Conservation (phyloP, 2,888 invertebrate genomes). For the Dryadula phaetusa region DNA sequence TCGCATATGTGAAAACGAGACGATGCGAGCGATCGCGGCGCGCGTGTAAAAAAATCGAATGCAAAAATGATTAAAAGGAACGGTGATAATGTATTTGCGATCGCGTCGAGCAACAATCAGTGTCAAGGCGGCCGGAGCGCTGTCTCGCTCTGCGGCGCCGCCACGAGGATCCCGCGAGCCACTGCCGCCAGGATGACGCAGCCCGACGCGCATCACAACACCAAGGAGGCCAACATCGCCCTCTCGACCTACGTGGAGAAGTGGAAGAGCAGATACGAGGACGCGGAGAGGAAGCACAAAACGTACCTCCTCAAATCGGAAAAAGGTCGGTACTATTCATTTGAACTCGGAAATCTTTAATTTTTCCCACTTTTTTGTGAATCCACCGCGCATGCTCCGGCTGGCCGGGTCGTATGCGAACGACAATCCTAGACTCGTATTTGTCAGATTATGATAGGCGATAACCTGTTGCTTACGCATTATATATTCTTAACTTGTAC, state of each 20-base stretch:
- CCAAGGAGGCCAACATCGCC: constrained; percentile 78
- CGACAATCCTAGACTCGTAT: constrained; percentile 76
- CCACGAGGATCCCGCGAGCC: constrained; percentile 81
- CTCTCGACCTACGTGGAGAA: constrained; percentile 81
- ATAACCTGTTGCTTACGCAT: constrained; percentile 80
- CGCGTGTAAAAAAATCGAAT: constrained; percentile 75
- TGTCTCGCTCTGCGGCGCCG: constrained; percentile 76
- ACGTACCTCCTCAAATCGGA: constrained; percentile 87
- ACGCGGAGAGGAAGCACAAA: constrained; percentile 88
- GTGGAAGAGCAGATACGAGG: constrained; percentile 89
- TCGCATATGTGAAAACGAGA: constrained; percentile 72
- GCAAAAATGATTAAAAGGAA: constrained; percentile 84
- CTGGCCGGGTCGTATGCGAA: constrained; percentile 69
- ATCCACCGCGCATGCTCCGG: constrained; percentile 72
- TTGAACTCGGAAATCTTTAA: constrained; percentile 49
- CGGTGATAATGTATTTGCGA: constrained; percentile 83
- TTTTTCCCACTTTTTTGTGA: constrained; percentile 53
- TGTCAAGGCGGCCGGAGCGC: constrained; percentile 76
- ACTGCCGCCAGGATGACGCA: constrained; percentile 80
- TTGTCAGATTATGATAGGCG: constrained; percentile 74
- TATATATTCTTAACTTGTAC: constrained; percentile 64
- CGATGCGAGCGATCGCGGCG: constrained; percentile 73
- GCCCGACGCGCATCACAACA: constrained; percentile 78
- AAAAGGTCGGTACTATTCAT: constrained; percentile 84
- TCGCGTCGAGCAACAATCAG: constrained; percentile 82